Conservation (phyloP, 2,113 vertebrate species). For the Chloropsis cyanopogon region DNA sequence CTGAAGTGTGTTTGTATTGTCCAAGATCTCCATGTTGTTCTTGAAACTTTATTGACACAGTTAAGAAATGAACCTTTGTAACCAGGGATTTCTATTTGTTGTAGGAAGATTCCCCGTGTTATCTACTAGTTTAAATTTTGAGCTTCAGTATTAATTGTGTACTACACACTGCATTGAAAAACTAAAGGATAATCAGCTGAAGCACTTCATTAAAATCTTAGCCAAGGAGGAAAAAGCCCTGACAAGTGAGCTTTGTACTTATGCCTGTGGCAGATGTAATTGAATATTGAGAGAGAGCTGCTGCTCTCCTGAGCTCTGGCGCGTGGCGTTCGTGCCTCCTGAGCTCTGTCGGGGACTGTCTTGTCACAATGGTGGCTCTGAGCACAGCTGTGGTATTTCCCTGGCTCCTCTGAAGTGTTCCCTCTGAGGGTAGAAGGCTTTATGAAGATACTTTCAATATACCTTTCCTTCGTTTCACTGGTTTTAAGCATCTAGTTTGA, state of each 20-base stretch:
- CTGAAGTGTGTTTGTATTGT: background rate
- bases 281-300: background rate
- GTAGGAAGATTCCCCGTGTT: background rate
- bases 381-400: background rate
- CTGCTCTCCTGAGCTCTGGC: accelerated
- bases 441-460: background rate
- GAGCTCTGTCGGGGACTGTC: background rate
- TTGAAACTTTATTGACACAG: background rate
- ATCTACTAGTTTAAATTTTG: background rate
- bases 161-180: background rate
- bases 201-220: background rate
- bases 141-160: background rate
- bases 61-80: background rate
- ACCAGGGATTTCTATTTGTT: background rate
- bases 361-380: background rate
- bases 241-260: background rate
- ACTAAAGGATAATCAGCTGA: background rate
- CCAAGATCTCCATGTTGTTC: background rate
- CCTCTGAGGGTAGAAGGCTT: background rate
- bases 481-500: background rate
- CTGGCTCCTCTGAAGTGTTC: background rate
- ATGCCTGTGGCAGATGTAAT: background rate
- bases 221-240: background rate
- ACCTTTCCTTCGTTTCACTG: background rate
- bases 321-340: accelerated